These are phyloP conservation scores for Pogoniulus pusillus DNA, from an alignment of 2,797 vertebrate species.

Conservation along the genomic window DNA sequence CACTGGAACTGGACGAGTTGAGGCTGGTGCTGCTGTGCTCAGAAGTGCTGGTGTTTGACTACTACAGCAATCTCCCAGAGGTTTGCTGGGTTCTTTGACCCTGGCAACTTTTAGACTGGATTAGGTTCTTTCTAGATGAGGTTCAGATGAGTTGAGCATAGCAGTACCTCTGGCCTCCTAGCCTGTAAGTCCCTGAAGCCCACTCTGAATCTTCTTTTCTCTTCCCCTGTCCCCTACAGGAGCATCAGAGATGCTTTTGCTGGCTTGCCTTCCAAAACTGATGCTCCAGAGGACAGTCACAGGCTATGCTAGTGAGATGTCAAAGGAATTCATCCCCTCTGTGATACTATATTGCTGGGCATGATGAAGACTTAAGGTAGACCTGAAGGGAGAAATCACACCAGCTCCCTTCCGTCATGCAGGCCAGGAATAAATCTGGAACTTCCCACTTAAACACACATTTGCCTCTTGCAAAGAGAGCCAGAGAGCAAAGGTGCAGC, in stretches of 20 bases:
- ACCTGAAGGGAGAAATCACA: background rate
- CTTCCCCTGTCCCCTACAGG: background rate
- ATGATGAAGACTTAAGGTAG: background rate
- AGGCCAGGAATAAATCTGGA: background rate
- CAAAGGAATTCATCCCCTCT: background rate
- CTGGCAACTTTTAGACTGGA: background rate
- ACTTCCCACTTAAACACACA: background rate
- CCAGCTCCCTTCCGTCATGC: background rate
- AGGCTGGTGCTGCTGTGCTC: background rate
- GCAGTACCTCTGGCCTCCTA: background rate
- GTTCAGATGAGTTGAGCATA: background rate
- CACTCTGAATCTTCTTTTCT: background rate
- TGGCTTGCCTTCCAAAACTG: background rate
- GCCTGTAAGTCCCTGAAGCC: background rate
- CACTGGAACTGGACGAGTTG: background rate
- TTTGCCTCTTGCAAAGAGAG: background rate
- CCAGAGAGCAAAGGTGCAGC: background rate
- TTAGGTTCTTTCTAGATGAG: background rate
- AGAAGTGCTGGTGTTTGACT: background rate
- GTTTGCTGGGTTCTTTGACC: background rate
- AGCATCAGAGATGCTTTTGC: background rate
- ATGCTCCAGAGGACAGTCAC: background rate
- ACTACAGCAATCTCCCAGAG: background rate
- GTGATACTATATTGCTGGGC: background rate
- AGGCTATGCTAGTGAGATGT: background rate